Conservation (phyloP, 2,797 vertebrate genomes). For the Argya squamiceps region DNA sequence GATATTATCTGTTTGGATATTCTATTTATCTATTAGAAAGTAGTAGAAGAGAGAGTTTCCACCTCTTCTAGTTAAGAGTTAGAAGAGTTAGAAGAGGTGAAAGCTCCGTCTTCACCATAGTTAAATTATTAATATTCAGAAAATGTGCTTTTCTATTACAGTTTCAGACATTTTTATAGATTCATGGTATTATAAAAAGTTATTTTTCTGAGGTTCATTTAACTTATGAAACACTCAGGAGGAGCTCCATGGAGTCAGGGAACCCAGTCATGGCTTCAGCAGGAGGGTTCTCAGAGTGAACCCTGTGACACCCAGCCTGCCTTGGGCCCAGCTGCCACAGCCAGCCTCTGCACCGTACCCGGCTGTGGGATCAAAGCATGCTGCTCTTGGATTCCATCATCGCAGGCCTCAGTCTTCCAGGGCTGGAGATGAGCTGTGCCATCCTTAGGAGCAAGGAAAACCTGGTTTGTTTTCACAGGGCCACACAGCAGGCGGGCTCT, state of each 20-base stretch:
- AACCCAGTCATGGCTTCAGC: background rate
- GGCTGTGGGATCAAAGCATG: background rate
- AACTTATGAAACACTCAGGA: background rate
- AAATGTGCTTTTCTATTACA: background rate
- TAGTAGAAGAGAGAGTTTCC: background rate
- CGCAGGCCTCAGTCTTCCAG: rapidly evolving
- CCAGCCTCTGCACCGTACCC: background rate
- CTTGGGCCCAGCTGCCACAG: background rate
- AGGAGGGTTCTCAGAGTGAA: background rate
- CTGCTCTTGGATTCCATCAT: background rate
- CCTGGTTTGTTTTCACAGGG: background rate
- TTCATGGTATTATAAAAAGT: background rate
- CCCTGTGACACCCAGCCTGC: rapidly evolving
- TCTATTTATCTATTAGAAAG: background rate
- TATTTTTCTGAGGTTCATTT: background rate
- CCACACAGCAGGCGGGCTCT: background rate
- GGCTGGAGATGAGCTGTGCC: background rate
- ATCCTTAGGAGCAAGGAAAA: background rate
- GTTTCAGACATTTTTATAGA: background rate
- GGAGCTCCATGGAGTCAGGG: background rate
- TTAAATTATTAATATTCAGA: background rate
- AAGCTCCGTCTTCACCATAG: background rate
- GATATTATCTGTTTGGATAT: background rate
- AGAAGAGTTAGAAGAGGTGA: background rate
- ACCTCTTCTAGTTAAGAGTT: background rate